Evolutionary conservation across 2,888 invertebrate genomes (phyloP).

Genomic region (Lordiphosa fenestrarum): DNA sequence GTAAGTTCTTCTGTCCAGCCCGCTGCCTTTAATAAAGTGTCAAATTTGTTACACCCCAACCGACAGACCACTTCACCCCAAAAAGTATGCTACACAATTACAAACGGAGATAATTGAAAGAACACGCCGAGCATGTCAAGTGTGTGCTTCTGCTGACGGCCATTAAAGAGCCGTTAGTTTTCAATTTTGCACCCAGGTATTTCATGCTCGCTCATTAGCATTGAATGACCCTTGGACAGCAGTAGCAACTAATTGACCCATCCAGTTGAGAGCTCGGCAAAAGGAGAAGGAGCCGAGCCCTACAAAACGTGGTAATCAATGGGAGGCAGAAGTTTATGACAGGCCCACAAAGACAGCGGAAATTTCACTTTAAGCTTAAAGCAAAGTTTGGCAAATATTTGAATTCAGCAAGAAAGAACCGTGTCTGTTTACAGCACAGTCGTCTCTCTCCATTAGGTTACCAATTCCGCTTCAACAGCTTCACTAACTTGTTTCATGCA

Average conservation of each 20-base stretch:
- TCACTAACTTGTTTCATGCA: slow-evolving; percentile 13
- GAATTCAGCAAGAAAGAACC: too few relatives aligned
- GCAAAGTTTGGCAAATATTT: too few relatives aligned
- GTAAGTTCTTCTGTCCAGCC: background rate
- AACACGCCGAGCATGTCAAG: slow-evolving; percentile 7
- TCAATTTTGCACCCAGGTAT: slow-evolving; percentile 50
- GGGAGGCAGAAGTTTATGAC: background rate
- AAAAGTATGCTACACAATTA: slow-evolving; percentile 25
- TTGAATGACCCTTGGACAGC: slow-evolving; percentile 32
- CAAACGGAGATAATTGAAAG: slow-evolving; percentile 44
- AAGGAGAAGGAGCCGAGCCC: background rate
- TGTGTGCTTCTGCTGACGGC: slow-evolving; percentile 19
- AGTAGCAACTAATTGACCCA: slow-evolving; percentile 22
- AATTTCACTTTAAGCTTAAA: background rate
- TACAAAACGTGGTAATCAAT: slow-evolving; percentile 25
- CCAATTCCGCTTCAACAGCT: slow-evolving; percentile 13
- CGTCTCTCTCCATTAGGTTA: background rate
- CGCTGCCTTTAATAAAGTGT: background rate
- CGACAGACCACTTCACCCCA: background rate
- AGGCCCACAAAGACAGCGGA: too few relatives aligned
- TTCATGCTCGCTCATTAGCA: slow-evolving; percentile 57
- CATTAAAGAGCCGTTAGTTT: slow-evolving; percentile 62
- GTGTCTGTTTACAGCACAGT: too few relatives aligned
- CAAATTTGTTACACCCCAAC: background rate
- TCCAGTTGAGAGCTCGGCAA: background rate